Evolutionary conservation across 2,888 invertebrate species (phyloP).

Genomic region (Eupithecia dodoneata): DNA sequence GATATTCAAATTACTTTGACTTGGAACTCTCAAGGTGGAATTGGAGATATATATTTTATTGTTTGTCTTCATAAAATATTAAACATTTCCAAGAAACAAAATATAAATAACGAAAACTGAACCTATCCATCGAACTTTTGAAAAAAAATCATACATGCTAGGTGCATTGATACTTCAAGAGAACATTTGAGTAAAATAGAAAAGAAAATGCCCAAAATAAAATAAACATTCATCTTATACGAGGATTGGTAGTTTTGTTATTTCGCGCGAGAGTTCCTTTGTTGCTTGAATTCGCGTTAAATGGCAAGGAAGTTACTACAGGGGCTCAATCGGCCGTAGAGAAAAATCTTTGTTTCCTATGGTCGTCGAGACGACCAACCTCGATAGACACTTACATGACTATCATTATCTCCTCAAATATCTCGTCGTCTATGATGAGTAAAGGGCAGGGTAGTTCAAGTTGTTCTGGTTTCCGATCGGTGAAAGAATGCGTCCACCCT

Average conservation of each 20-base stretch:
- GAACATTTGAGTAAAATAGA: conserved; percentile 3
- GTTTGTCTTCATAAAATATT: not conserved
- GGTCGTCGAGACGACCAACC: conserved; percentile 71
- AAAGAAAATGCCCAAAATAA: conserved; percentile 37
- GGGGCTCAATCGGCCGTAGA: conserved; percentile 80
- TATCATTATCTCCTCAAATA: conserved; percentile 39
- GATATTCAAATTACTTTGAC: conserved; percentile 18
- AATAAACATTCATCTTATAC: conserved; percentile 61
- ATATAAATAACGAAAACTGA: not conserved
- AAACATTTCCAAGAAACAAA: not conserved
- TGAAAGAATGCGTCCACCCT: conserved; percentile 75
- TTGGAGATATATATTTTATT: not conserved
- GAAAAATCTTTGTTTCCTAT: conserved; percentile 81
- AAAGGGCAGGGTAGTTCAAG: conserved; percentile 56
- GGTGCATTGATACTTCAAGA: not conserved
- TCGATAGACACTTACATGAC: conserved; percentile 59
- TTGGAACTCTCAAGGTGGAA: not conserved
- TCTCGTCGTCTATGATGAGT: conserved; percentile 10
- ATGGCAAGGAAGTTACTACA: conserved; percentile 82
- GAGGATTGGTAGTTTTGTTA: conserved; percentile 80
- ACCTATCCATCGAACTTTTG: not conserved
- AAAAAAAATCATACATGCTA: too few relatives aligned
- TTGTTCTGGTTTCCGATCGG: conserved; percentile 56
- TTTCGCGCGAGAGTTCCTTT: conserved; percentile 80
- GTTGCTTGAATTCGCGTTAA: conserved; percentile 82